phyloP scores from a whole-genome alignment of 2,113 vertebrate species.

The Phyllostomus discolor region DNA sequence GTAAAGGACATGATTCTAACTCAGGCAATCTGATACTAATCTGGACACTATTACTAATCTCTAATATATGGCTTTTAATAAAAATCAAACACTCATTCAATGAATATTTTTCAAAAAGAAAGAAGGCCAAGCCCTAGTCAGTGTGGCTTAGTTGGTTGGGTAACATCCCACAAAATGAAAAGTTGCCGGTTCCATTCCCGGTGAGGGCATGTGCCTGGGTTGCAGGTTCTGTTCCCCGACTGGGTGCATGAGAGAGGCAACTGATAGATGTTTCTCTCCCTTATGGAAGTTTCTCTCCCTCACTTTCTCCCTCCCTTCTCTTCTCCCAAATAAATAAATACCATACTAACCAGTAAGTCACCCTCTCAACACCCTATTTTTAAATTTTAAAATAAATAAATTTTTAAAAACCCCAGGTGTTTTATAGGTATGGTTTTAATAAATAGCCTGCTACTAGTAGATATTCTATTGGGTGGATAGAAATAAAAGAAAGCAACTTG shows the following conservation, averaged over 20 bases:
- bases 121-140: neutral
- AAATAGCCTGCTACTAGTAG: neutral
- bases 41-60: neutral
- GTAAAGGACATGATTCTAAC: neutral
- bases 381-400: neutral
- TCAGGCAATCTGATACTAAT: neutral
- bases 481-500: conserved; percentile 35
- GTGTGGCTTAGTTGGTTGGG: too few species aligned
- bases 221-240: too few species aligned
- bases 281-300: too few species aligned
- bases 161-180: too few species aligned
- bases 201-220: too few species aligned
- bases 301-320: too few species aligned
- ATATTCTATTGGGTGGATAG: neutral
- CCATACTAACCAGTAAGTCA: too few species aligned
- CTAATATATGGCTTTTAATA: neutral
- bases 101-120: neutral
- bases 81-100: conserved; percentile 10
- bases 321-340: too few species aligned
- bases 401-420: neutral
- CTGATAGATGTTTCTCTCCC: too few species aligned
- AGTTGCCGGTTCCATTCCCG: too few species aligned
- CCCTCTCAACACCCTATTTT: too few species aligned
- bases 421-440: neutral
- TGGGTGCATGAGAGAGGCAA: too few species aligned